A percentile compares a stretch with the other conserved stretches of the same genome.
These are phyloP conservation scores for Eupristina koningsbergeri DNA, from an alignment of 1,140 invertebrate species.

Conservation along the genomic window DNA sequence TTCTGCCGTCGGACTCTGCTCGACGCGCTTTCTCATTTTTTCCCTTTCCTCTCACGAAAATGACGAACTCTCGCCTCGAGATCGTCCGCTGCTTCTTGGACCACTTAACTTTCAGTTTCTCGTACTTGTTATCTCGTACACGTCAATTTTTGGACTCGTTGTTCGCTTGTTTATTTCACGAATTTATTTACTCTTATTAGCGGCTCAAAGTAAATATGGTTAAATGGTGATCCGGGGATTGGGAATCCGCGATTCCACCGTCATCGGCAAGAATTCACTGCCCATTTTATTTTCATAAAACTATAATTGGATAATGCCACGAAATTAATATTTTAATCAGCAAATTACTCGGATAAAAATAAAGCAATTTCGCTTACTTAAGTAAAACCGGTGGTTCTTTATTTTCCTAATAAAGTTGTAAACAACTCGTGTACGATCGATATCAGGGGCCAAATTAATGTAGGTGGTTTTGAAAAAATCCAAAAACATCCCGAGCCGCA, in stretches of 20 bases:
- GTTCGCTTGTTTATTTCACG: conserved; percentile 4
- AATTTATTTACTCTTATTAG: conserved; percentile 33
- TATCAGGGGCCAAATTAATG: background rate
- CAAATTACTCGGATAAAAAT: background rate
- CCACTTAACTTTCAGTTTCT: conserved; percentile 17
- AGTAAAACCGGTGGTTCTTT: background rate
- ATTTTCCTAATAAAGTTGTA: conserved; percentile 5
- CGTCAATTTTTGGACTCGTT: background rate
- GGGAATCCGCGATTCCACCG: background rate
- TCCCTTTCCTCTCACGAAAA: background rate
- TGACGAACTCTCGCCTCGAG: conserved; percentile 3
- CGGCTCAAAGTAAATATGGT: background rate
- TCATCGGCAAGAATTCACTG: background rate
- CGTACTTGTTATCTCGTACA: background rate
- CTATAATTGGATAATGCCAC: background rate
- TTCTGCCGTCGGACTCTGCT: background rate
- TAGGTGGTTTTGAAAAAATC: too few relatives aligned
- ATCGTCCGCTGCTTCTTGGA: background rate
- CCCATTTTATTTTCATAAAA: background rate
- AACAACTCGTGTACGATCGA: background rate
- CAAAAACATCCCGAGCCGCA: too few relatives aligned
- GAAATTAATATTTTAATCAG: background rate
- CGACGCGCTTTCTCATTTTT: background rate
- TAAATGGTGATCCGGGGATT: background rate
- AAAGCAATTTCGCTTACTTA: background rate